phyloP scores from a whole-genome alignment of 2,113 vertebrate genomes.

The Neotragus pygmaeus region DNA sequence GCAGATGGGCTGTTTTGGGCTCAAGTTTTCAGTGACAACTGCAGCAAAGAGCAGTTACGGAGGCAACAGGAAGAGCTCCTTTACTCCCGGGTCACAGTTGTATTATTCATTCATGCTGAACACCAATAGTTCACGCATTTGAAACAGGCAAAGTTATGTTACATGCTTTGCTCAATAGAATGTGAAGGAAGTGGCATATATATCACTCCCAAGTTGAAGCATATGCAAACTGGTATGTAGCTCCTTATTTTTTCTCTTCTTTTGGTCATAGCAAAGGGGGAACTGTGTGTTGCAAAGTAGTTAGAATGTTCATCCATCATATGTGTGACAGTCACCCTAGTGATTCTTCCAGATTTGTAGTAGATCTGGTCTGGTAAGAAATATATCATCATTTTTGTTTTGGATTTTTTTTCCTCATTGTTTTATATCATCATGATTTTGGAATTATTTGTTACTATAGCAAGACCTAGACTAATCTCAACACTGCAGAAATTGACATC shows the following conservation, averaged over 20 bases:
- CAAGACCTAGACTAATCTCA: neutral
- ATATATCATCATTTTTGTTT: neutral
- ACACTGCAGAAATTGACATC: neutral
- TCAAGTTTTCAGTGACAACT: neutral
- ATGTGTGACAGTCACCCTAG: neutral
- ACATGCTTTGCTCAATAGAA: neutral
- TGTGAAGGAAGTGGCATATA: neutral
- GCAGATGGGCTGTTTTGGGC: neutral
- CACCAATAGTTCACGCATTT: neutral
- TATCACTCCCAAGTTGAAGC: neutral
- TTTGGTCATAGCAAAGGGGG: neutral
- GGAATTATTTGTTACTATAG: neutral
- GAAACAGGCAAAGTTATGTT: neutral
- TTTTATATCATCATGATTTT: neutral
- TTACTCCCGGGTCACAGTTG: rapidly evolving
- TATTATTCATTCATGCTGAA: neutral
- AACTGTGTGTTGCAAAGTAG: neutral
- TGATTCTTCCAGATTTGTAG: neutral
- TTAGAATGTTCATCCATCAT: rapidly evolving
- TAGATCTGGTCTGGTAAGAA: neutral
- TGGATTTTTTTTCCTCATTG: neutral
- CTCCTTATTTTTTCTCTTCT: neutral
- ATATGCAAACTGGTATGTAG: too few relatives aligned
- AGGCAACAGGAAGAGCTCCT: neutral
- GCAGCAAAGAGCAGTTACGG: neutral